Percentiles rank a stretch among this genome's conserved stretches.
Evolutionary conservation across 2,888 invertebrate genomes (phyloP).

Genomic region (Tachina lurida): DNA sequence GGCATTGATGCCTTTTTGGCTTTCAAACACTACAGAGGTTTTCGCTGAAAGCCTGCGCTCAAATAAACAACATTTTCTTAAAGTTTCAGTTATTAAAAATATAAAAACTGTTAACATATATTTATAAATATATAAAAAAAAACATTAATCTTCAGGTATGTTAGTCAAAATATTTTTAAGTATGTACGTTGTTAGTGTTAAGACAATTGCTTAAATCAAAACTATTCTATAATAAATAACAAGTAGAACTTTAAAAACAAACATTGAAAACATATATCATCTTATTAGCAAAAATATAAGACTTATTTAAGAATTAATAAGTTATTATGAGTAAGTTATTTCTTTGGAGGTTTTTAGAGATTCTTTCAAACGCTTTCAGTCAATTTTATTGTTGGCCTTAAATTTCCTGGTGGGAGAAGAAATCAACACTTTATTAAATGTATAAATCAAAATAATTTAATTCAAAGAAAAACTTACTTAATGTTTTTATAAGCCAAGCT

Average conservation of each 20-base stretch:
- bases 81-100: conserved; percentile 25
- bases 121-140: background rate
- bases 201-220: background rate
- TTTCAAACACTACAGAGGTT: conserved; percentile 87
- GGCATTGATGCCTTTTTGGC: conserved; percentile 91
- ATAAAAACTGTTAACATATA: conserved; percentile 35
- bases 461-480: conserved; percentile 75
- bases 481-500: conserved; percentile 85
- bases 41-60: too few species aligned
- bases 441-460: background rate
- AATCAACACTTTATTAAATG: conserved; percentile 6
- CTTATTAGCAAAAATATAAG: conserved; percentile 26
- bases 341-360: conserved; percentile 1
- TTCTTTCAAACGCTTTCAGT: conserved; percentile 70
- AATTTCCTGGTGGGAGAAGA: conserved; percentile 77
- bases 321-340: background rate
- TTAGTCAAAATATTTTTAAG: conserved; percentile 18
- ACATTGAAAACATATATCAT: background rate
- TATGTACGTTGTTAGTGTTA: background rate
- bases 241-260: background rate
- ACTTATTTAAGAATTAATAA: conserved; percentile 1
- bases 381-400: conserved; percentile 77
- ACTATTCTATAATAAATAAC: background rate
- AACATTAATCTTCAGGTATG: background rate
- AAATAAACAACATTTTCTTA: conserved; percentile 6